These are phyloP conservation scores for Rhinopomastus cyanomelas DNA, from an alignment of 2,113 vertebrate species.

Conservation along the genomic window DNA sequence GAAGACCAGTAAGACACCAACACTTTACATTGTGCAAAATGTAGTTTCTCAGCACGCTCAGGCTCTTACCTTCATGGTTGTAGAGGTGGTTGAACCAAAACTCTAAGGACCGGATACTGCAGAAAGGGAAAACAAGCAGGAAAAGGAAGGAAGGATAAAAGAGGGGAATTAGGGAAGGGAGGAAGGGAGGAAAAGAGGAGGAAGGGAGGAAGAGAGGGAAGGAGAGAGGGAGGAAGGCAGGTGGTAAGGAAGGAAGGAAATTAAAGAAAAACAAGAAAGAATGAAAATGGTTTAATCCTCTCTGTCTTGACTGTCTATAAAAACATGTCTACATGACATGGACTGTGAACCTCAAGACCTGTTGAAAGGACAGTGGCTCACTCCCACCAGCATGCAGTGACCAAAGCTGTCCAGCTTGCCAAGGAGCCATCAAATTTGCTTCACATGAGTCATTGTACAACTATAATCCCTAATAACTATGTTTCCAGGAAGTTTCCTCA, in stretches of 20 bases:
- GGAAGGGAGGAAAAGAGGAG: background rate
- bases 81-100: conserved; percentile 97
- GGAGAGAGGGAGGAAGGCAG: background rate
- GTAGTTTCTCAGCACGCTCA: background rate
- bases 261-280: too few species aligned
- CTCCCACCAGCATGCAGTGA: background rate
- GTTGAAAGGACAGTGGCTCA: background rate
- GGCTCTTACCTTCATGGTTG: conserved; percentile 89
- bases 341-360: background rate
- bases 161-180: too few species aligned
- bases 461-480: background rate
- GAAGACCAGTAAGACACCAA: background rate
- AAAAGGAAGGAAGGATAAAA: background rate
- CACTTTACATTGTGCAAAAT: background rate
- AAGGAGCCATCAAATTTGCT: rapidly evolving
- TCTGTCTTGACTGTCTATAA: background rate
- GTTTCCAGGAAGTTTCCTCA: background rate
- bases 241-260: background rate
- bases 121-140: background rate
- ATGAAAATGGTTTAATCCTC: rapidly evolving
- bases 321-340: background rate
- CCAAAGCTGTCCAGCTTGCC: background rate
- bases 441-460: background rate
- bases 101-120: conserved; percentile 91
- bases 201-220: background rate